Evolutionary conservation across 1,140 invertebrate genomes (phyloP), one percentile per base, ranked within the genome.

Genomic region (Tetramorium parvispinum): DNA sequence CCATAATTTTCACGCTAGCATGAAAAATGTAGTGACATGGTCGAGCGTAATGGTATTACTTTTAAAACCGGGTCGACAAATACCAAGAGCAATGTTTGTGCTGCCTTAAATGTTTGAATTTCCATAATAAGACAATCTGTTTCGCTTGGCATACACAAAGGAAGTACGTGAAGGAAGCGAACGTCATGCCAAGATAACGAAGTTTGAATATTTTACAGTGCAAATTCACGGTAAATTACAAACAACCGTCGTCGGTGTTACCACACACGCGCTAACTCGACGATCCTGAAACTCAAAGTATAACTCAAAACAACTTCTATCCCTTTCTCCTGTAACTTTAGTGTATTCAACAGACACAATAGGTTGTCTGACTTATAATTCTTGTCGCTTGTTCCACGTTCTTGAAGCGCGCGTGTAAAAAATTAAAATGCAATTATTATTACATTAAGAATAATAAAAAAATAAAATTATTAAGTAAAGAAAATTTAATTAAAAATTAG

Each of bases 141-240:
- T 55, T 24, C 18, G 68, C 40, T 71, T 21, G 5, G n/a, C 21
- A 59, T 43, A 46, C 68, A 46, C 68, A 46, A 46, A 79, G 59
- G 43, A 66, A 82, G 16, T 57, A 24, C 37, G 40, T 83, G 46
- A 83, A 73, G 79, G 79, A 83, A 37, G 68, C 18, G 53, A 75
- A 75, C 24, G 68, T 73, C 70, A 43, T 37, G 53, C 24, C n/a
- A 73, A 49, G 79, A 83, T 83, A 83, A 83, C 66, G 53, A 83
- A 83, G 55, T 61, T 83, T 75, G 79, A 83, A 83, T 75, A 83
- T 83, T 73, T 83, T 83, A 71, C 65, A 70, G 46, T 55, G 49
- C 24, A 73, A 82, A 71, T 75, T 83, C 40, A 59, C 4, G 24
- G 43, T 61, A 75, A 81, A 81, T 81, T 55, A 81, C 65, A 55